These are phyloP conservation scores for Xerus rutilus DNA, from an alignment of 2,797 vertebrate genomes.

Conservation along the genomic window DNA sequence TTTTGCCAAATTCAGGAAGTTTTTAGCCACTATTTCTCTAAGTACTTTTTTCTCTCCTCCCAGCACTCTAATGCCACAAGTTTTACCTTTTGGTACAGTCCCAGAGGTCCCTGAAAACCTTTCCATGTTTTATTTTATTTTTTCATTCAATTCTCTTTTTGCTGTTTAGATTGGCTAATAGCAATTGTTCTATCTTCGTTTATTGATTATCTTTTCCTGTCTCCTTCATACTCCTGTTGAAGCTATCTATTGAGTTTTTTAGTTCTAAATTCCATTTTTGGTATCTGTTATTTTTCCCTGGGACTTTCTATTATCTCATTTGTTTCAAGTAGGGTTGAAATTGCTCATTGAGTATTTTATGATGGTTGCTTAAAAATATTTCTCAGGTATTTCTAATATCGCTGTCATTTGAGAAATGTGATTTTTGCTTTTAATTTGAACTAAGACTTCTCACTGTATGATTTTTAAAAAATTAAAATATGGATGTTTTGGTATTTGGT, in stretches of 20 bases:
- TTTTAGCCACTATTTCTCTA: slow-evolving; percentile 15
- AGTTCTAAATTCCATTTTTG: slow-evolving; percentile 58
- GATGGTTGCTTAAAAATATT: slow-evolving; percentile 43
- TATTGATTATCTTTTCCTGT: background rate
- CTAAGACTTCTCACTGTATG: background rate
- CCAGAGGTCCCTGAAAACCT: background rate
- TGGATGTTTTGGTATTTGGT: background rate
- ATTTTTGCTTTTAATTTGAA: slow-evolving; percentile 43
- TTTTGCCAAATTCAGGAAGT: background rate
- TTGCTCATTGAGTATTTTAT: slow-evolving; percentile 25
- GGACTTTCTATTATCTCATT: slow-evolving; percentile 13
- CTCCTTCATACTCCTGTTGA: background rate
- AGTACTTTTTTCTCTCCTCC: slow-evolving; percentile 36
- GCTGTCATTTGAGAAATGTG: background rate
- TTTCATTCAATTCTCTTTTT: background rate
- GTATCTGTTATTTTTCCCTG: slow-evolving; percentile 21
- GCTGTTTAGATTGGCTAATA: background rate
- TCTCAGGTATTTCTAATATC: slow-evolving; percentile 18
- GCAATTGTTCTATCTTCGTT: slow-evolving; percentile 3
- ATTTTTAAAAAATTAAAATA: background rate
- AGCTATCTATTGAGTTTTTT: background rate
- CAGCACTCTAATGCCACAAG: background rate
- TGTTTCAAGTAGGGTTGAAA: background rate
- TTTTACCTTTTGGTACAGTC: background rate
- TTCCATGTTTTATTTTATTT: background rate